Evolutionary conservation across 2,888 invertebrate species (phyloP).

Genomic region (Drosophila meridiana): DNA sequence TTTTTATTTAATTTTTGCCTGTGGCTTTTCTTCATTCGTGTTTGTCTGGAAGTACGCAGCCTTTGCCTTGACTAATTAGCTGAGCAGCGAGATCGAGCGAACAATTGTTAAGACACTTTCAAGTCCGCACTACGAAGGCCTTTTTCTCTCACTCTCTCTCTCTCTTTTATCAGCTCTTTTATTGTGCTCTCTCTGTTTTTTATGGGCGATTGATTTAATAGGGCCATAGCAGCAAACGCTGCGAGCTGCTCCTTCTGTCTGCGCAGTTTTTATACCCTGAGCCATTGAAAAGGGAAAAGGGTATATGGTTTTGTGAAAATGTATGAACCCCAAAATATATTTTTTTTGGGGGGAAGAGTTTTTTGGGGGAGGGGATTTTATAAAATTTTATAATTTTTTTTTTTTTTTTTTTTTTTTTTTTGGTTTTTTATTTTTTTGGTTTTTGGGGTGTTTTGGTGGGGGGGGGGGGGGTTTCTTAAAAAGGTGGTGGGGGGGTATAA

Average conservation of each 20-base stretch:
- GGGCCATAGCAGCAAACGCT: conserved; percentile 25
- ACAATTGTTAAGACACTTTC: conserved; percentile 52
- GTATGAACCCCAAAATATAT: too few species aligned
- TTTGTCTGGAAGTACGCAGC: conserved; percentile 12
- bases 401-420: too few species aligned
- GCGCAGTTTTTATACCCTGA: conserved; percentile 66
- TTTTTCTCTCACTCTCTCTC: background rate
- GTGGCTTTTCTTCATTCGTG: conserved; percentile 25
- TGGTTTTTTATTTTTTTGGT: too few species aligned
- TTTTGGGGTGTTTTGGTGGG: too few species aligned
- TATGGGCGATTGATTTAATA: conserved; percentile 61
- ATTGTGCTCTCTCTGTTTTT: conserved; percentile 37
- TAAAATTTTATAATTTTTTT: too few species aligned
- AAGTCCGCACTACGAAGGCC: background rate
- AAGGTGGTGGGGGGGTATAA: too few species aligned
- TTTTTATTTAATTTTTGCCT: background rate
- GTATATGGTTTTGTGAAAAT: too few species aligned
- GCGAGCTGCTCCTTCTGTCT: conserved; percentile 37
- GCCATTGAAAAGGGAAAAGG: too few species aligned
- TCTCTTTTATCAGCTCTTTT: conserved; percentile 33
- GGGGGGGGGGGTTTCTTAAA: too few species aligned
- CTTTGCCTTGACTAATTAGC: conserved; percentile 58
- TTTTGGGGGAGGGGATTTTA: too few species aligned
- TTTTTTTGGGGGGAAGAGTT: too few species aligned
- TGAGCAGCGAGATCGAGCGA: conserved; percentile 16